Conservation (phyloP, 2,113 vertebrate species). For the Protobothrops mucrosquamatus region DNA sequence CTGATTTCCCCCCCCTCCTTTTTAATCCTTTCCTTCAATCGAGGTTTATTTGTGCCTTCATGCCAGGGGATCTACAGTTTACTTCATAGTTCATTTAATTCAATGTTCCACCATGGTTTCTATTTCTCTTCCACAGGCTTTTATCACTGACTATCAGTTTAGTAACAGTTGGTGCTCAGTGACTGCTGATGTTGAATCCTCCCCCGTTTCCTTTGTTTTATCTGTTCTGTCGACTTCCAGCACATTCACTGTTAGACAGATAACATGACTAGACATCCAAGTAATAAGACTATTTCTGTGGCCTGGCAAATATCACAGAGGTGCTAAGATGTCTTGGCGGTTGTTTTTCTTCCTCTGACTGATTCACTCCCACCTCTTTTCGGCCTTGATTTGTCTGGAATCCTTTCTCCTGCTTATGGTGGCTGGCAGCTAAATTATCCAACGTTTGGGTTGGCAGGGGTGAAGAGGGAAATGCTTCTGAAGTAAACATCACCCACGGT, state of each 20-base stretch:
- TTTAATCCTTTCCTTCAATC: neutral
- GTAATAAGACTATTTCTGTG: neutral
- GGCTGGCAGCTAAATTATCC: slow-evolving; percentile 4
- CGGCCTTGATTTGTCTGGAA: neutral
- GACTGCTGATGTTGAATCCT: accelerated
- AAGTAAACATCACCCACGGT: neutral
- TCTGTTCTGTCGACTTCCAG: accelerated
- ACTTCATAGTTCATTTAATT: neutral
- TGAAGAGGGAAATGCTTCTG: neutral
- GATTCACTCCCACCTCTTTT: neutral
- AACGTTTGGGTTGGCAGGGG: neutral
- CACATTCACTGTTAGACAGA: neutral
- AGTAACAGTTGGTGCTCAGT: neutral
- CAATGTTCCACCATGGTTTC: neutral
- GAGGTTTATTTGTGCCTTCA: neutral
- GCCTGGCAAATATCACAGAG: neutral
- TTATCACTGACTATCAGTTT: neutral
- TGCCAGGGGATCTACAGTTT: accelerated
- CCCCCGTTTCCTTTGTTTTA: neutral
- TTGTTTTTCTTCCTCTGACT: neutral
- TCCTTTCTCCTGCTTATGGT: neutral
- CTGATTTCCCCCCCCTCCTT: neutral
- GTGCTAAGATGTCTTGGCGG: neutral
- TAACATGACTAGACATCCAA: neutral
- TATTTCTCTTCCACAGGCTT: neutral